A percentile compares a stretch with the other conserved stretches of the same genome.
These are phyloP conservation scores for Potorous gilbertii DNA, from an alignment of 2,797 vertebrate genomes.

Conservation along the genomic window DNA sequence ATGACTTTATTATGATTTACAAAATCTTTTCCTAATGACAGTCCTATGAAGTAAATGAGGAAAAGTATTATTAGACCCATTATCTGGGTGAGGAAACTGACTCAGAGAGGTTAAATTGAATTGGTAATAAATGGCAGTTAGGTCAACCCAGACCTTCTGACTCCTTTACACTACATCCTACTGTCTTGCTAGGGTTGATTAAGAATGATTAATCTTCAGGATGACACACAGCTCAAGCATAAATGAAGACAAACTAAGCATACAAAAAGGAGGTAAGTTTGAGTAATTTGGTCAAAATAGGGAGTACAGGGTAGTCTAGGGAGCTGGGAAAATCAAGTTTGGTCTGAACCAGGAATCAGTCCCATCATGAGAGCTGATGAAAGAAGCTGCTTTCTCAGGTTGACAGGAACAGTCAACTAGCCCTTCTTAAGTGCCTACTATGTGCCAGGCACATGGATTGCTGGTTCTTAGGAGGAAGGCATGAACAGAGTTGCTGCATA, in stretches of 20 bases:
- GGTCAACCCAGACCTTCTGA: background rate
- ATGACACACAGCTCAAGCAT: constrained; percentile 67
- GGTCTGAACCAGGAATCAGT: background rate
- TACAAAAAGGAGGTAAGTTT: constrained; percentile 11
- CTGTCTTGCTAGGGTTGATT: constrained; percentile 67
- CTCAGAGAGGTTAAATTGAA: background rate
- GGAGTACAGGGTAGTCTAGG: background rate
- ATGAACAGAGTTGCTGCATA: background rate
- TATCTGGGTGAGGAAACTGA: background rate
- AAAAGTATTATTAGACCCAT: background rate
- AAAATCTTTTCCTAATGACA: background rate
- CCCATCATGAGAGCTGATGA: background rate
- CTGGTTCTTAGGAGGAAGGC: background rate
- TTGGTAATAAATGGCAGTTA: background rate
- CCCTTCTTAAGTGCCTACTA: background rate
- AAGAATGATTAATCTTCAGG: constrained; percentile 65
- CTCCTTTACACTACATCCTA: background rate
- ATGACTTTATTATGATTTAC: background rate
- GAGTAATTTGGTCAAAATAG: background rate
- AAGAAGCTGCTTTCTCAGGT: background rate
- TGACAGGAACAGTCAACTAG: background rate
- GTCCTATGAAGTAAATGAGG: background rate
- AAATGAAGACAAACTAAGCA: constrained; percentile 71
- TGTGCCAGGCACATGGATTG: background rate
- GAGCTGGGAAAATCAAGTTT: background rate